Percentiles rank a stretch among this genome's conserved stretches.
Evolutionary conservation across 1,140 invertebrate species (phyloP).

Genomic region (Micrasema minimum): DNA sequence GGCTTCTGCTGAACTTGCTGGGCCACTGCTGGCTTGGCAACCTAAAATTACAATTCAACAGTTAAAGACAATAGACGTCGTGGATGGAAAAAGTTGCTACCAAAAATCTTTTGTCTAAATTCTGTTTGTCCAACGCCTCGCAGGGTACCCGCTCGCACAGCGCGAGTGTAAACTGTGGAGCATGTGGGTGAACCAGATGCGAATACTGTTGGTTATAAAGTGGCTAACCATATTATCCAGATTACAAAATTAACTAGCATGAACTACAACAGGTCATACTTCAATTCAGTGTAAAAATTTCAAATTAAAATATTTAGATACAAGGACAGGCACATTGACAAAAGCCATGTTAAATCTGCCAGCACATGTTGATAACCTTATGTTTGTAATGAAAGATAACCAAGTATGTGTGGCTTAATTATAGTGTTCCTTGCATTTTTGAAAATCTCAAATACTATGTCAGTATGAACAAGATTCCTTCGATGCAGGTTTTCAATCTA

Average conservation of each 20-base stretch:
- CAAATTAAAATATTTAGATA: neutral
- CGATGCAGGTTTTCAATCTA: constrained; percentile 39
- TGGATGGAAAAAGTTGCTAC: too few relatives aligned
- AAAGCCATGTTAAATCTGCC: neutral
- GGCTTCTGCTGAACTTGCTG: neutral
- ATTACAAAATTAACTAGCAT: too few relatives aligned
- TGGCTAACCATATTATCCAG: too few relatives aligned
- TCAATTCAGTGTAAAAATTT: neutral
- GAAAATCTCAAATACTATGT: constrained; percentile 27
- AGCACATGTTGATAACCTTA: neutral
- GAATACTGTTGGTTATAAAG: too few relatives aligned
- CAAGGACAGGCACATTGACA: neutral
- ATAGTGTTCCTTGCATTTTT: constrained; percentile 14
- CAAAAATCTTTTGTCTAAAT: too few relatives aligned
- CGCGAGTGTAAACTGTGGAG: too few relatives aligned
- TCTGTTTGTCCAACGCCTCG: too few relatives aligned
- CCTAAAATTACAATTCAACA: too few relatives aligned
- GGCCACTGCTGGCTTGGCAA: neutral
- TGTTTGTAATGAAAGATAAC: neutral
- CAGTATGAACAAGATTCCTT: constrained; percentile 29
- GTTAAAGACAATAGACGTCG: too few relatives aligned
- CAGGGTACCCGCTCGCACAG: too few relatives aligned
- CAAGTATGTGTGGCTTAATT: neutral
- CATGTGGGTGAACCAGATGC: too few relatives aligned
- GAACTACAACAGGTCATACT: too few relatives aligned